Evolutionary conservation across 2,888 invertebrate genomes (phyloP).

Genomic region (Drosophila nigritarsus): DNA sequence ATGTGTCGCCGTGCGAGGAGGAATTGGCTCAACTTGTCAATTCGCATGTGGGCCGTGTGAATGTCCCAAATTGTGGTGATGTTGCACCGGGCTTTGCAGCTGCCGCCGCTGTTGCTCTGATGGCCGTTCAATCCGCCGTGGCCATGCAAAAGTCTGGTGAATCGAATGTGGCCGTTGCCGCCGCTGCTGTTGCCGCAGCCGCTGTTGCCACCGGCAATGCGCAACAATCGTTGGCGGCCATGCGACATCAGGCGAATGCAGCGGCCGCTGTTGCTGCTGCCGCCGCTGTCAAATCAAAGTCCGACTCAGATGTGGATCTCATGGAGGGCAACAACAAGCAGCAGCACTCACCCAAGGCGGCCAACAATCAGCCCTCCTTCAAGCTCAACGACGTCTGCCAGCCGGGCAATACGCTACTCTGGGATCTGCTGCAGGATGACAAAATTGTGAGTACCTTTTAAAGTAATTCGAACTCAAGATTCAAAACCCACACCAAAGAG

Average conservation of each 20-base stretch:
- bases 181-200: constrained; percentile 78
- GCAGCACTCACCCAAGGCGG: constrained; percentile 59
- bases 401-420: constrained; percentile 95
- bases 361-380: constrained; percentile 77
- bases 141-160: constrained; percentile 78
- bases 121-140: constrained; percentile 82
- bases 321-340: constrained; percentile 59
- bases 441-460: constrained; percentile 89
- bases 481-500: neutral
- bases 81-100: constrained; percentile 81
- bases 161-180: constrained; percentile 75
- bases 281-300: constrained; percentile 66
- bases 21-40: constrained; percentile 91
- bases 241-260: constrained; percentile 67
- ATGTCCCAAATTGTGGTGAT: constrained; percentile 81
- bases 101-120: constrained; percentile 82
- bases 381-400: constrained; percentile 90
- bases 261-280: constrained; percentile 68
- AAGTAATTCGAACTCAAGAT: neutral
- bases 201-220: constrained; percentile 78
- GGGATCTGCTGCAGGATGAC: constrained; percentile 97
- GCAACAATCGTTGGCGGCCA: constrained; percentile 72
- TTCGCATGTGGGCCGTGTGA: constrained; percentile 79
- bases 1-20: constrained; percentile 95
- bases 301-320: constrained; percentile 76